Conservation (phyloP, 2,797 vertebrate species). For the Limnodromus scolopaceus region DNA sequence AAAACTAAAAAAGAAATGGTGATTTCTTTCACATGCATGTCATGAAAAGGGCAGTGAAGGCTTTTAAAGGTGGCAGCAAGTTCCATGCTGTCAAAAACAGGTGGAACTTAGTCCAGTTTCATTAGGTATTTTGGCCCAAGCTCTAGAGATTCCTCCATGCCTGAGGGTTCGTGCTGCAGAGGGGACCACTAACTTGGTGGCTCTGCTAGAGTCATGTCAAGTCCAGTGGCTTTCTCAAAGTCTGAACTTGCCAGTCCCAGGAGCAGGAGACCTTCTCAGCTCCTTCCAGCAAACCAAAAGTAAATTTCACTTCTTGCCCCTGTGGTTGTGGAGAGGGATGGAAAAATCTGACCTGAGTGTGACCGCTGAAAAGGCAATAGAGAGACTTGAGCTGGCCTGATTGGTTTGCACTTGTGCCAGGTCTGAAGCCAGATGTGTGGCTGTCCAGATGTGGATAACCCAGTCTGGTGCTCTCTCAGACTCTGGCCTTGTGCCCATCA, state of each 20-base stretch:
- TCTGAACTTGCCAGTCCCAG: neutral
- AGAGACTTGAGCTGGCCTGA: neutral
- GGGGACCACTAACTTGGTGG: neutral
- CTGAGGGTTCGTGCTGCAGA: neutral
- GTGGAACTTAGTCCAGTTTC: neutral
- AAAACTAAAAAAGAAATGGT: neutral
- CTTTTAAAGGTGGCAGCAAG: neutral
- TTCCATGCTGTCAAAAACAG: neutral
- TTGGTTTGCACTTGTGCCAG: neutral
- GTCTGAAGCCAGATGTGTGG: neutral
- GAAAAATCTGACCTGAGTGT: neutral
- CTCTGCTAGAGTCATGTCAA: accelerated
- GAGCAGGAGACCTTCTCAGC: neutral
- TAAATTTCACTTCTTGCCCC: neutral
- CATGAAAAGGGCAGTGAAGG: neutral
- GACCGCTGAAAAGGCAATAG: neutral
- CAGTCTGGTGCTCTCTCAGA: neutral
- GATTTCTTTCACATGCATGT: neutral
- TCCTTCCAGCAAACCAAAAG: neutral
- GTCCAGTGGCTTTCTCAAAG: neutral
- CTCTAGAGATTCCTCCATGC: neutral
- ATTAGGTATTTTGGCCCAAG: neutral
- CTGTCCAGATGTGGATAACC: neutral
- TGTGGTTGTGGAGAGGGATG: neutral
- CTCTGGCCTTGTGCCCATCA: neutral